Base-by-base conservation (phyloP, 2,888 invertebrate species). In the Phlogophora meticulosa region DNA sequence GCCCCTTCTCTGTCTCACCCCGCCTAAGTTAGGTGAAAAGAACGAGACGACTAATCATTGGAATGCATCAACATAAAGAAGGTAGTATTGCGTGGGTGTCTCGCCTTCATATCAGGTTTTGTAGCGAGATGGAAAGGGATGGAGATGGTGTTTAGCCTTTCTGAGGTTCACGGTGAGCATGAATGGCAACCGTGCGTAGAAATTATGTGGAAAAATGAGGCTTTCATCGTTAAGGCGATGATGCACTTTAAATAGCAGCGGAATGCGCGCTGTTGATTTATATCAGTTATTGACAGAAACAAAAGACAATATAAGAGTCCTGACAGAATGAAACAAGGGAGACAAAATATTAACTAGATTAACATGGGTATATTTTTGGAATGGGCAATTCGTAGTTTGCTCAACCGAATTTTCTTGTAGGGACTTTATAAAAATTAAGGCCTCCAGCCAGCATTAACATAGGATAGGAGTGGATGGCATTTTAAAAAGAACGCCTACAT, bases 141-240 rank as follows among this genome's bases (percentile, higher is more conserved):
- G 75, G 81, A 61, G 70, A 81, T 71, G 83, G 61, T 63, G 76
- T 85, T 85, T 82, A 90, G 89, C 88, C 89, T 88, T 88, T 84
- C 83, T 83, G 87, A 92, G 91, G 91, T 91, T 93, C 90, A 90
- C 77, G 90, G 86, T 87, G 89, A 88, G 85, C 86, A 88, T 85
- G 85, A 76, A 83, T 78, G 91, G 90, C 90, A 92, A 90, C 93
- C 80, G 74, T 83, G 91, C 87, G 77, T 91, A 88, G 90, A 91
- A 92, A 92, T 91, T 89, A 84, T 90, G 83, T 87, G 88, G 90
- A 91, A 92, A 93, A 93, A 90, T 91, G 84, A 94, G 94, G 94
- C 91, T 94, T 93, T 92, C 87, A 78, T 89, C 75, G 85, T 93
- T 93, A 94, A 95, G 92, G 92, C 73, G 82, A 87, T 77, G 82